Evolutionary conservation across 2,888 invertebrate species (phyloP).

Genomic region (Tiliacea aurago): DNA sequence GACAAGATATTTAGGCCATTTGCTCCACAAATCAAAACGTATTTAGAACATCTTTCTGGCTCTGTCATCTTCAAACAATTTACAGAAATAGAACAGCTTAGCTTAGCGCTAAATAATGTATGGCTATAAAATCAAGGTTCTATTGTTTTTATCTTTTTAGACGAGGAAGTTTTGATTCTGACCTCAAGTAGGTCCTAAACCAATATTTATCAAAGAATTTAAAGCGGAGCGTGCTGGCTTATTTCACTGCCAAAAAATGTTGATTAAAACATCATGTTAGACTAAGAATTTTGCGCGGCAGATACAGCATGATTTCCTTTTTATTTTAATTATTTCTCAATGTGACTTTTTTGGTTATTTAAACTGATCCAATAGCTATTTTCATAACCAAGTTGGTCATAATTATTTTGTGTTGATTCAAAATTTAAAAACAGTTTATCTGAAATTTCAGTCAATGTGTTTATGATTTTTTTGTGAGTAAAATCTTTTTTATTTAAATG

Average conservation of each 20-base stretch:
- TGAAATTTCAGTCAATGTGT: neutral
- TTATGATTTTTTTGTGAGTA: neutral
- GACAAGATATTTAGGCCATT: no score
- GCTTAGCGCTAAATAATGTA: no score
- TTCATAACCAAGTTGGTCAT: neutral
- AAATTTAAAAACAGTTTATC: no score
- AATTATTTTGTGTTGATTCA: neutral
- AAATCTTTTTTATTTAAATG: neutral
- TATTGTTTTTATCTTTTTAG: neutral
- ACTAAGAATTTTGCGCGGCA: neutral
- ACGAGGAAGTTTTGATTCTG: neutral
- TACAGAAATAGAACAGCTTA: no score
- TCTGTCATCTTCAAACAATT: no score
- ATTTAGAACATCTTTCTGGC: no score
- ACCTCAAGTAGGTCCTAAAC: neutral
- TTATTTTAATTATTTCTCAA: no score
- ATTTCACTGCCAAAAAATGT: neutral
- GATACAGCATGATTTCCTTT: neutral
- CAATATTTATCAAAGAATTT: neutral
- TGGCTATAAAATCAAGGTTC: neutral
- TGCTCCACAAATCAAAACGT: no score
- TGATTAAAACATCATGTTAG: neutral
- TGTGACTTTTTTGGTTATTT: neutral
- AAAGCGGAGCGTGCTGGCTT: neutral
- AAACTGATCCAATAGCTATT: no score